Conservation (phyloP, 2,797 vertebrate species). For the Chloroceryle amazona region DNA sequence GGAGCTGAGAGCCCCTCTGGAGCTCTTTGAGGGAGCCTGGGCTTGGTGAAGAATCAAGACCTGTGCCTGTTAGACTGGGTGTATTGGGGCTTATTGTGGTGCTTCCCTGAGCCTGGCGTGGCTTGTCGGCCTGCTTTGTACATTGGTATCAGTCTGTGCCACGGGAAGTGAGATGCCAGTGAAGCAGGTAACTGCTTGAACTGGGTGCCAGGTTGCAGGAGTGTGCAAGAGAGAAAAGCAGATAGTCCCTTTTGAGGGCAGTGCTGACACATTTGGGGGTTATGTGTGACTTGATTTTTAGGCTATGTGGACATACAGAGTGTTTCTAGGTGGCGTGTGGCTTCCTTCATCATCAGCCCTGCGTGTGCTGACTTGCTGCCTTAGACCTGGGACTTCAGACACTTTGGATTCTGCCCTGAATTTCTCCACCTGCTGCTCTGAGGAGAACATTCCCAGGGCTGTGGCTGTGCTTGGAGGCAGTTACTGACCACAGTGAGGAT, state of each 20-base stretch:
- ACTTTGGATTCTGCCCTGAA: background rate
- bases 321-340: background rate
- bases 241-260: background rate
- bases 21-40: background rate
- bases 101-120: background rate
- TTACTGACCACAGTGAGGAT: no score
- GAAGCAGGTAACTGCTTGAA: background rate
- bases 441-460: fast-evolving
- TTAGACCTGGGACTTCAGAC: background rate
- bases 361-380: background rate
- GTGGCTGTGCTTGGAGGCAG: no score
- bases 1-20: background rate
- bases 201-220: no score
- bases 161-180: background rate
- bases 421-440: fast-evolving
- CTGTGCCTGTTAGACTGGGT: background rate
- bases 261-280: no score
- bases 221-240: background rate
- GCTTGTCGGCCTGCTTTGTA: background rate
- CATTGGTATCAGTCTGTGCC: background rate
- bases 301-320: fast-evolving
- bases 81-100: background rate
- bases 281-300: background rate
- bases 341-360: fast-evolving
- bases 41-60: background rate